Percentiles rank a stretch among this genome's conserved stretches.
These are phyloP conservation scores for Leguminivora glycinivorella DNA, from an alignment of 1,140 invertebrate species.

Conservation along the genomic window DNA sequence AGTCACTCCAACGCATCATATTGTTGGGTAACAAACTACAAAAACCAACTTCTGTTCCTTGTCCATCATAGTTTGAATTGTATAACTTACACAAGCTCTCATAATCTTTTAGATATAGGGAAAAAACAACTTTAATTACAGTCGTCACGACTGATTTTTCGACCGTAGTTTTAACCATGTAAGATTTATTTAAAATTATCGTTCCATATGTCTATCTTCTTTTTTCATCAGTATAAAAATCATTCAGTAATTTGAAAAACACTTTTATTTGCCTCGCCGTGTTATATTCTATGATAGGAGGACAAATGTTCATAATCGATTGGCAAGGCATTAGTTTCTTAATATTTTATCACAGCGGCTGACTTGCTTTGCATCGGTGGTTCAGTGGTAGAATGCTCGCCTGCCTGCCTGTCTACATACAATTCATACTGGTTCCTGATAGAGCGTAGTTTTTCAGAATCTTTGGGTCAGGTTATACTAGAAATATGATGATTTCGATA, in stretches of 20 bases:
- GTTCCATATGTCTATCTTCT: no score
- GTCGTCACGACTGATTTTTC: background rate
- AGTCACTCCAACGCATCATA: constrained; percentile 30
- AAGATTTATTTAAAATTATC: no score
- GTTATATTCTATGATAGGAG: no score
- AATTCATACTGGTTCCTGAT: background rate
- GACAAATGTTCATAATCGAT: no score
- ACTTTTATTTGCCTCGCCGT: no score
- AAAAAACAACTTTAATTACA: no score
- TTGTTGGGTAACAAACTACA: background rate
- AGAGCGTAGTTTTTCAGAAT: background rate
- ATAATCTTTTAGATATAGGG: background rate
- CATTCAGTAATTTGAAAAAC: no score
- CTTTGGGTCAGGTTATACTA: background rate
- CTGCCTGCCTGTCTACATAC: constrained; percentile 76
- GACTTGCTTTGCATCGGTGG: constrained; percentile 82
- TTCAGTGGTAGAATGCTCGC: constrained; percentile 86
- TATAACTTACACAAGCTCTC: background rate
- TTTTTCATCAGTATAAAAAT: no score
- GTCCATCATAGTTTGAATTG: background rate
- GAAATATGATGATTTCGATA: background rate
- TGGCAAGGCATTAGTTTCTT: no score
- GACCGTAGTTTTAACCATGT: background rate
- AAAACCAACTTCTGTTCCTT: background rate
- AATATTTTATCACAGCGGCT: no score